Conservation (phyloP, 2,797 vertebrate genomes). For the Hyperoplus immaculatus region DNA sequence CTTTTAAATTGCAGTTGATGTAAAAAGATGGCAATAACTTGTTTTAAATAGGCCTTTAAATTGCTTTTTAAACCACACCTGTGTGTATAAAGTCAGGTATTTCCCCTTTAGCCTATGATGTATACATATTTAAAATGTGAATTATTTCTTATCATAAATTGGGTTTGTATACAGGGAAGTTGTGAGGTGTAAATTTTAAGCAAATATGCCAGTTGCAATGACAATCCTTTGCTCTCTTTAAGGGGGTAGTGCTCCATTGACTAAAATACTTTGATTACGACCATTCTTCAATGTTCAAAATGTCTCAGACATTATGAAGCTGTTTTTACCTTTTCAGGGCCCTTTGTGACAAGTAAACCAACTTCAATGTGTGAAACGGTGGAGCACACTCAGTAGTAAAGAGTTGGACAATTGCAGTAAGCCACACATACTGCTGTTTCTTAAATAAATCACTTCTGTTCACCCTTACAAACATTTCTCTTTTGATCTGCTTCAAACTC, state of each 20-base stretch:
- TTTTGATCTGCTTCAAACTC: not conserved
- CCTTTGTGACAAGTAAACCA: not conserved
- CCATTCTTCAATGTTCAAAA: too few species aligned
- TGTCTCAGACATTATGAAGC: not conserved
- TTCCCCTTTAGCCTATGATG: not conserved
- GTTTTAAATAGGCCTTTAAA: not conserved
- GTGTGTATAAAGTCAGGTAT: not conserved
- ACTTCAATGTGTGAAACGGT: not conserved
- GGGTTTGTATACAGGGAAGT: not conserved
- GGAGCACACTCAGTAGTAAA: not conserved
- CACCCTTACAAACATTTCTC: not conserved
- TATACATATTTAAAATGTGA: not conserved
- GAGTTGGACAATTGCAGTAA: not conserved
- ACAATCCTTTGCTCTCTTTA: not conserved
- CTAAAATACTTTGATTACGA: too few species aligned
- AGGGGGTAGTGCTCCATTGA: not conserved
- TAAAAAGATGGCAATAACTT: not conserved
- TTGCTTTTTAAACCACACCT: not conserved
- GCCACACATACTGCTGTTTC: not conserved
- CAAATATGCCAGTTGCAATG: not conserved
- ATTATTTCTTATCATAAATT: constrained; percentile 4
- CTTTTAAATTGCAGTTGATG: not conserved
- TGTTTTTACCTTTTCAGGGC: not conserved
- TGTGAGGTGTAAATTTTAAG: not conserved
- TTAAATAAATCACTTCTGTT: constrained; percentile 12